phyloP scores from a whole-genome alignment of 2,888 invertebrate species.

The Argyresthia albistria region DNA sequence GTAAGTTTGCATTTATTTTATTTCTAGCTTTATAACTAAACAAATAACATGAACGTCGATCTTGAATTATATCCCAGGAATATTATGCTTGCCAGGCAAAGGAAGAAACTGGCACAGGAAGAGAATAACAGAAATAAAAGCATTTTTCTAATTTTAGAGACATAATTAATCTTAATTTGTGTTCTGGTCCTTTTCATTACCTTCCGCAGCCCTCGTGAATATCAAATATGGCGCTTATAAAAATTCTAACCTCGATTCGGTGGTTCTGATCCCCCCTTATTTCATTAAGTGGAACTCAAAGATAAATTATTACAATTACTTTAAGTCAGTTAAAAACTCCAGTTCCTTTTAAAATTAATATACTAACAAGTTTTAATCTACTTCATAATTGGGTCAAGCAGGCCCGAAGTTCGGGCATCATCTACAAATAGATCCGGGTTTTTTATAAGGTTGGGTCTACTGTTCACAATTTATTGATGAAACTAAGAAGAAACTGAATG shows the following conservation, averaged over 20 bases:
- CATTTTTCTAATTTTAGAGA: neutral
- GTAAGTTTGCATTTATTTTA: no score
- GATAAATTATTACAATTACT: conserved; percentile 56
- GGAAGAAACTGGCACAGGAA: no score
- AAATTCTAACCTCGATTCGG: conserved; percentile 12
- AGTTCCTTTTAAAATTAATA: conserved; percentile 46
- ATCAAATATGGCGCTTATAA: neutral
- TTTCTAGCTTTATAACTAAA: no score
- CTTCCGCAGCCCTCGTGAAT: neutral
- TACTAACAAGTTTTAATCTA: conserved; percentile 50
- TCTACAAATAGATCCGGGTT: no score
- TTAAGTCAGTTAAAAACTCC: conserved; percentile 61
- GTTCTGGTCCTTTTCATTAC: neutral
- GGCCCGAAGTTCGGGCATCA: no score
- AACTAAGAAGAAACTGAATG: no score
- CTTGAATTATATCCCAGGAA: no score
- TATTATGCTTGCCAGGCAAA: no score
- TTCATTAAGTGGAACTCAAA: conserved; percentile 48
- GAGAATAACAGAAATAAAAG: no score
- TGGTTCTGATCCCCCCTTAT: conserved; percentile 32
- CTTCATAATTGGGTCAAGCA: conserved; percentile 35
- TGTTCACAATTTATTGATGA: no score
- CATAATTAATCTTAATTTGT: neutral
- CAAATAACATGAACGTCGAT: no score
- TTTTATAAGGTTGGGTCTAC: neutral